Evolutionary conservation across 30 jellyfish, hydroid and myxozoan species (phyloP).

Genomic region (Hydractinia echinata): DNA sequence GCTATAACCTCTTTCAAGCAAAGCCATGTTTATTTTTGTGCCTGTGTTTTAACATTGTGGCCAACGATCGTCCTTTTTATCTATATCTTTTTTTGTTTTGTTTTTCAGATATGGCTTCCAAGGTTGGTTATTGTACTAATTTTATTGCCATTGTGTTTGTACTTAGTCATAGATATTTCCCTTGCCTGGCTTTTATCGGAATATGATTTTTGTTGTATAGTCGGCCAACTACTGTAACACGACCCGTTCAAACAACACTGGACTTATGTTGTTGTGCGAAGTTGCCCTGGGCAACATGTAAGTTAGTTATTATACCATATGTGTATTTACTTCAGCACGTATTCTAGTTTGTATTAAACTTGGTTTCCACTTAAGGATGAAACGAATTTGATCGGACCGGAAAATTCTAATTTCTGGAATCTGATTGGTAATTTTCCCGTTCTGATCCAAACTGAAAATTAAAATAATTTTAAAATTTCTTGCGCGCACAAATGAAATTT

Average conservation of each 20-base stretch:
- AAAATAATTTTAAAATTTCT: no score
- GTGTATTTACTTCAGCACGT: neutral
- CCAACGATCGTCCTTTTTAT: neutral
- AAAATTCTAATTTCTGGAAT: no score
- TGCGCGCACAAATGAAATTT: no score
- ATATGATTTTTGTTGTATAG: conserved; percentile 26
- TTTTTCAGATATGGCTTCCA: conserved; percentile 85
- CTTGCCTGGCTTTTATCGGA: neutral
- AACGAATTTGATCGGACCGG: no score
- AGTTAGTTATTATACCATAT: conserved; percentile 10
- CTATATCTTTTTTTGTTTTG: neutral
- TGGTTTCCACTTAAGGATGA: no score
- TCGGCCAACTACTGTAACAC: conserved; percentile 94
- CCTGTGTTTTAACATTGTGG: neutral
- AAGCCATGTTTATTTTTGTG: neutral
- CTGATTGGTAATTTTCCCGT: no score
- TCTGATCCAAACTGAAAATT: no score
- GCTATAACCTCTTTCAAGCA: neutral
- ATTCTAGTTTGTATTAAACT: no score
- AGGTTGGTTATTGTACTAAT: conserved; percentile 39
- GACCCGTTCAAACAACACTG: conserved; percentile 53
- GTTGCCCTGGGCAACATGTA: conserved; percentile 96
- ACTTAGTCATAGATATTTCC: neutral
- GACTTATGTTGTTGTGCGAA: conserved; percentile 83
- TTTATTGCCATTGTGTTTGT: neutral